Conservation (phyloP, 2,797 vertebrate species). For the Rhyacichthys aspro region DNA sequence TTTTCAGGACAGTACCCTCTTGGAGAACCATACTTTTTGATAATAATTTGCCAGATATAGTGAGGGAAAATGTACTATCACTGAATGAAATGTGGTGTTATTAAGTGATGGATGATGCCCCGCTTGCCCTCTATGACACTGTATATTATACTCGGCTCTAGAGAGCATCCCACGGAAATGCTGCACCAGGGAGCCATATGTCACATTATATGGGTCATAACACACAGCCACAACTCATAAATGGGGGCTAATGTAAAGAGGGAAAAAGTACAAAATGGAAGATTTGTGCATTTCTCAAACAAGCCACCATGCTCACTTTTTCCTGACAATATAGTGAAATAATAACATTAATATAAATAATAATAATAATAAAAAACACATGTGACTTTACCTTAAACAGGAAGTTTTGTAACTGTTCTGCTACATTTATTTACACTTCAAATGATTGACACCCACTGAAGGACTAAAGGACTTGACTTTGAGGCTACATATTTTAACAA, state of each 20-base stretch:
- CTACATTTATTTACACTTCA: too few relatives aligned
- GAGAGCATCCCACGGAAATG: constrained; percentile 29
- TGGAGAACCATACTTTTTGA: constrained; percentile 19
- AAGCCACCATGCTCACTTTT: not conserved
- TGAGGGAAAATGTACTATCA: constrained; percentile 5
- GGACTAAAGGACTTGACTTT: too few relatives aligned
- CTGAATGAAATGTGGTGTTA: constrained; percentile 21
- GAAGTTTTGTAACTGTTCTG: too few relatives aligned
- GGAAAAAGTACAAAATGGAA: constrained; percentile 23
- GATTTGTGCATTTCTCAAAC: constrained; percentile 24
- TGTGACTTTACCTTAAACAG: too few relatives aligned
- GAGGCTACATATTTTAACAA: too few relatives aligned
- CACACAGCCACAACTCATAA: constrained; percentile 33
- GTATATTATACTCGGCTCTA: constrained; percentile 23
- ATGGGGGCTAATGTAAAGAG: constrained; percentile 36
- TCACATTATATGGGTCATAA: constrained; percentile 54
- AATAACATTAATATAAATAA: too few relatives aligned
- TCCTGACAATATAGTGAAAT: constrained; percentile 12
- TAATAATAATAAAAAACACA: too few relatives aligned
- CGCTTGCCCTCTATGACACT: constrained; percentile 21
- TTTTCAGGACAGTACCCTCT: constrained; percentile 18
- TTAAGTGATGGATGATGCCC: constrained; percentile 36
- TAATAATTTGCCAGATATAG: constrained; percentile 19
- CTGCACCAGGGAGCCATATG: constrained; percentile 34
- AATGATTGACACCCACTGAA: too few relatives aligned